Conservation (phyloP, 1,140 invertebrate genomes). For the Leptopilina clavipes region DNA sequence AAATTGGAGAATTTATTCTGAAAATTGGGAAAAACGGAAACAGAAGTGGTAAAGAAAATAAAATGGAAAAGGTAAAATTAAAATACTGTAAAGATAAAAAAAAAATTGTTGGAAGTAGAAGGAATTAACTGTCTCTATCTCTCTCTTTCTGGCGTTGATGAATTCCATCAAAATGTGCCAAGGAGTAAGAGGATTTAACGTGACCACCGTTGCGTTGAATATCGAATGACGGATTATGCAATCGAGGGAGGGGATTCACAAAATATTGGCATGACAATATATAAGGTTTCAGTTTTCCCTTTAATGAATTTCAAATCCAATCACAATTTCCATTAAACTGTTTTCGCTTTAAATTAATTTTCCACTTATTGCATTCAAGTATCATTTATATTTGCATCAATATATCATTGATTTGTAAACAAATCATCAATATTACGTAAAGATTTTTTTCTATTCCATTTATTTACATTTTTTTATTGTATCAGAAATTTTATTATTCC, state of each 20-base stretch:
- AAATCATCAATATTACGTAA: no score
- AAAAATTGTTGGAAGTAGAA: background rate
- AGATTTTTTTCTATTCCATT: no score
- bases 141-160: background rate
- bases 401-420: no score
- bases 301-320: conserved; percentile 12
- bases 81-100: background rate
- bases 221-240: conserved; percentile 43
- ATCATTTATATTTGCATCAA: no score
- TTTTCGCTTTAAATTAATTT: conserved; percentile 13
- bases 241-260: background rate
- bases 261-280: conserved; percentile 45
- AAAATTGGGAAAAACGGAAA: no score
- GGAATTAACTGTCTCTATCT: background rate
- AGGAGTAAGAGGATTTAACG: conserved; percentile 43
- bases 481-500: no score
- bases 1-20: no score
- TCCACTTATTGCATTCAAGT: background rate
- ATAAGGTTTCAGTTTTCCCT: conserved; percentile 21
- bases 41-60: background rate
- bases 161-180: conserved; percentile 37
- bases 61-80: background rate
- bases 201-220: conserved; percentile 26
- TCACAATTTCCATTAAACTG: background rate
- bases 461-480: no score